Percentiles rank a stretch among this genome's conserved stretches.
These are phyloP conservation scores for Macroteleia sp. DNA, from an alignment of 2,888 invertebrate genomes.

Conservation along the genomic window DNA sequence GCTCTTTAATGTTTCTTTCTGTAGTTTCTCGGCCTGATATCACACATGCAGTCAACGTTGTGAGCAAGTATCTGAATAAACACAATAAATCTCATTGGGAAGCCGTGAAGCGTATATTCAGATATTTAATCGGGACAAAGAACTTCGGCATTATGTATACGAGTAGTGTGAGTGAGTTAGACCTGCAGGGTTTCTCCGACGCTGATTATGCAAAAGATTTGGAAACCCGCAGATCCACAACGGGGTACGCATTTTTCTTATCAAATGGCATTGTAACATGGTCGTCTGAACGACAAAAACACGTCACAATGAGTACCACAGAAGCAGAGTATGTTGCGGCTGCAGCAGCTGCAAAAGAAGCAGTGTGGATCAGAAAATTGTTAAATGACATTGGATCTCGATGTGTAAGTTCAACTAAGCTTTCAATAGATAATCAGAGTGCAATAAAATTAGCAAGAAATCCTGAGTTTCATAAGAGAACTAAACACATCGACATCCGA, in stretches of 20 bases:
- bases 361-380: constrained; percentile 9
- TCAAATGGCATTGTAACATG: constrained; percentile 31
- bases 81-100: constrained; percentile 1
- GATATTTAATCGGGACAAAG: constrained; percentile 43
- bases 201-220: constrained; percentile 54
- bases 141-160: constrained; percentile 41
- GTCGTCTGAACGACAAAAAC: constrained; percentile 23
- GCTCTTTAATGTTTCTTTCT: background rate
- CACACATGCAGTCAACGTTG: background rate
- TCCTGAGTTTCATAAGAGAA: constrained; percentile 9
- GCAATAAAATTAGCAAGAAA: background rate
- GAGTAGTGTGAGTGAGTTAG: background rate
- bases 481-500: constrained; percentile 12
- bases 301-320: constrained; percentile 19
- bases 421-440: constrained; percentile 1
- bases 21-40: background rate
- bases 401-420: background rate
- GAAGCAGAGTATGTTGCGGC: constrained; percentile 20
- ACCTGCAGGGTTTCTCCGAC: constrained; percentile 39
- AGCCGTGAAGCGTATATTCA: constrained; percentile 48
- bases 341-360: constrained; percentile 11
- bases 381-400: constrained; percentile 16
- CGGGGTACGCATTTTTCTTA: constrained; percentile 50
- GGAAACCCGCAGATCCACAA: constrained; percentile 45
- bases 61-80: background rate